Percentiles rank a stretch among this genome's conserved stretches.
These are phyloP conservation scores for Myotis vivesi DNA, from an alignment of 2,797 vertebrate genomes.

Conservation along the genomic window DNA sequence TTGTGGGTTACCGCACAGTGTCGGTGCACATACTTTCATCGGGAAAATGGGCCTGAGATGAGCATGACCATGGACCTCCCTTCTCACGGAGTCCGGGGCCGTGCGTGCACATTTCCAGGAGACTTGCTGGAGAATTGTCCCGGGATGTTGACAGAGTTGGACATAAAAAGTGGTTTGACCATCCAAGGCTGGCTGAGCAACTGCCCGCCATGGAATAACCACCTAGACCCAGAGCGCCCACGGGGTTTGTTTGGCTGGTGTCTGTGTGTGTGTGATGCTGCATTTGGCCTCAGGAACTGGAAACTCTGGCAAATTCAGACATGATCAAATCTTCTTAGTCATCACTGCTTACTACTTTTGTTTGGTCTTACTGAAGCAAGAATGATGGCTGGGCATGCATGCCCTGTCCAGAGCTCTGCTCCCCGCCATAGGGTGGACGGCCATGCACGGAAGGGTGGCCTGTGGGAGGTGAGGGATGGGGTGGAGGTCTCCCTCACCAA, in stretches of 20 bases:
- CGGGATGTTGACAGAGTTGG: slow-evolving; percentile 59
- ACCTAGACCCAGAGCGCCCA: slow-evolving; percentile 10
- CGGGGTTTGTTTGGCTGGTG: slow-evolving; percentile 74
- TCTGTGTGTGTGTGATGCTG: slow-evolving; percentile 57
- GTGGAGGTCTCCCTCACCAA: too few species aligned
- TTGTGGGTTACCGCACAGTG: slow-evolving; percentile 63
- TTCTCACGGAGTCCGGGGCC: not conserved
- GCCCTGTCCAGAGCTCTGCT: not conserved
- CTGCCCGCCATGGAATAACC: not conserved
- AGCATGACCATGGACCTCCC: slow-evolving; percentile 38
- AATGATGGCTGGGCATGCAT: not conserved
- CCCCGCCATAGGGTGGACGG: fast-evolving
- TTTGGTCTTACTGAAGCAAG: slow-evolving; percentile 52
- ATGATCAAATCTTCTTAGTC: slow-evolving; percentile 67
- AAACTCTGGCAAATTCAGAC: slow-evolving; percentile 70
- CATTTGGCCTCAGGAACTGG: slow-evolving; percentile 58
- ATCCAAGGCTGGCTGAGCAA: slow-evolving; percentile 53
- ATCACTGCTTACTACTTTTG: slow-evolving; percentile 40
- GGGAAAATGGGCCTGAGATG: slow-evolving; percentile 48
- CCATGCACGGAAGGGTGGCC: not conserved
- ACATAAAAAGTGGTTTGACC: not conserved
- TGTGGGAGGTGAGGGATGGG: fast-evolving
- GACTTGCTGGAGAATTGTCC: slow-evolving; percentile 52
- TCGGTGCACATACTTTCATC: slow-evolving; percentile 64
- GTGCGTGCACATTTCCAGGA: not conserved